Conservation (phyloP, 2,888 invertebrate genomes). For the Agrochola macilenta region DNA sequence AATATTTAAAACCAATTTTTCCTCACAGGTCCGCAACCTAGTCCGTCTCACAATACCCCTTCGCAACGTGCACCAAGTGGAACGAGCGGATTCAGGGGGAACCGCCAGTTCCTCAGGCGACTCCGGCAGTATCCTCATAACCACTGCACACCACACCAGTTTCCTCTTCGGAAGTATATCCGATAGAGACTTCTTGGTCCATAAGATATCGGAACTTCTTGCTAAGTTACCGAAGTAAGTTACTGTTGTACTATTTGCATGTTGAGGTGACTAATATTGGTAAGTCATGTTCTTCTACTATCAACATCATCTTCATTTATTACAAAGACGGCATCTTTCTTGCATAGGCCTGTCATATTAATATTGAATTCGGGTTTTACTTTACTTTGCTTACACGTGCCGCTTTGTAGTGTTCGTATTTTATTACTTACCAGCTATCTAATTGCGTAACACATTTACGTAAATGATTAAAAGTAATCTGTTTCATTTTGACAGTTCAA, state of each 20-base stretch:
- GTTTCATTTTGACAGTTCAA: too few species aligned
- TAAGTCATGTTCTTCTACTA: conserved; percentile 14
- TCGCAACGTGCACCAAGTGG: conserved; percentile 94
- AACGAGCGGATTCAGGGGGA: conserved; percentile 93
- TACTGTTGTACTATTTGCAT: conserved; percentile 39
- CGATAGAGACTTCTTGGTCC: conserved; percentile 96
- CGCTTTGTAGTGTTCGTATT: background rate
- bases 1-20: background rate
- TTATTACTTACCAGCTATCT: background rate
- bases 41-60: conserved; percentile 97
- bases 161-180: conserved; percentile 97
- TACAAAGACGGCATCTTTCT: background rate
- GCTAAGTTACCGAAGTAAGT: conserved; percentile 92
- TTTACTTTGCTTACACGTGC: background rate
- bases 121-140: conserved; percentile 93
- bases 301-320: background rate
- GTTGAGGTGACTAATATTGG: conserved; percentile 36
- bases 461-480: too few species aligned
- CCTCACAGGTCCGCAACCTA: conserved; percentile 92
- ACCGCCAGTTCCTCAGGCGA: conserved; percentile 91
- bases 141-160: conserved; percentile 94
- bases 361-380: background rate
- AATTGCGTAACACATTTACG: too few species aligned
- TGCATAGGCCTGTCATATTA: background rate
- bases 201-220: conserved; percentile 97